Base-by-base conservation (phyloP, 2,888 invertebrate species). In the Stenodema calcarata region DNA sequence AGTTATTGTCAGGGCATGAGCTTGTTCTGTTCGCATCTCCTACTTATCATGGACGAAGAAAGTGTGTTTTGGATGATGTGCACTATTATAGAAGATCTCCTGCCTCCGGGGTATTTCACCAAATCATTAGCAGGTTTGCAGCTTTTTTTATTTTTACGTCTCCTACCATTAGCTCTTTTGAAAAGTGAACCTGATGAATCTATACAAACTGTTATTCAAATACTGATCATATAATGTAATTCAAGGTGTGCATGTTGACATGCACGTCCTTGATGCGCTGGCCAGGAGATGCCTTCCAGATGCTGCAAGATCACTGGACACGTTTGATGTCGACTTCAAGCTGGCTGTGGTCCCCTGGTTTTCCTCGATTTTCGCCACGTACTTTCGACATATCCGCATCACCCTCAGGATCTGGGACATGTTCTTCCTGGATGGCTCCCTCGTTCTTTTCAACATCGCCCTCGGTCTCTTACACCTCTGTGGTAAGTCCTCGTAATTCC, bases 61-160 rank as follows among this genome's bases (percentile, higher is more conserved):
- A 98, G 98, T 92, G 96, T 97, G 62, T 99, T 99, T 92, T 99
- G 99, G 99, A 96, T 99, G 92, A 97, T 99, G 97, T 96, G 98
- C 89, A 96, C 98, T 4, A 97, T 99, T 90, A 97, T 99, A n/a
- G 99, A 99, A 93, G 99, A 99, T 92, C 93, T 99, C 16, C 92
- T 99, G 88, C 99, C 99, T 50, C 97, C 99, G 83, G 98, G 98
- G 0, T 99, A 99, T 92, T 99, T 98, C 91, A 98, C 98, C 87
- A 96, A 97, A 87, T 98, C 98, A 50, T 93, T 99, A 87, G 94
- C 99, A 89, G 95, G 94, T 93, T 91, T 9, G 73, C 35, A 35
- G 35, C 35, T 35, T 35, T 2, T 35, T 35, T 35, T n/a, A n/a
- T n/a, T n/a, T n/a, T n/a, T n/a, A n/a, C n/a, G n/a, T n/a, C 2